phyloP scores from a whole-genome alignment of 2,797 vertebrate genomes.

The Chelidonichthys spinosus region DNA sequence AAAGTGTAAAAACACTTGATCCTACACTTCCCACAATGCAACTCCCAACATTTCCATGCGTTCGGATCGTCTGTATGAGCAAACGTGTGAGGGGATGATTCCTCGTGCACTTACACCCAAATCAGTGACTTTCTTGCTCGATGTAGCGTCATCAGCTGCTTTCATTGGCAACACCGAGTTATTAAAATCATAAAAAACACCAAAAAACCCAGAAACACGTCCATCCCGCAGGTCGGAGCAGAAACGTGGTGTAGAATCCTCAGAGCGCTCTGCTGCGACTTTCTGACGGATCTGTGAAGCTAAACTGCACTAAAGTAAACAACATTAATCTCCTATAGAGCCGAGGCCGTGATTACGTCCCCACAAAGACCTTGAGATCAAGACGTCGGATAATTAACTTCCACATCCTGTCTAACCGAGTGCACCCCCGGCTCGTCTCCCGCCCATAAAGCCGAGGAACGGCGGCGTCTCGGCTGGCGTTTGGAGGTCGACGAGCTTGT shows the following conservation, averaged over 20 bases:
- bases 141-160: too few species aligned
- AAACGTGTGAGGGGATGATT: too few species aligned
- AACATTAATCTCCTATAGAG: background rate
- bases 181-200: too few species aligned
- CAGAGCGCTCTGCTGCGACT: background rate
- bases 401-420: background rate
- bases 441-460: background rate
- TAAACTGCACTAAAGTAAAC: background rate
- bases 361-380: constrained; percentile 13
- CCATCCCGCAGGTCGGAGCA: too few species aligned
- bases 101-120: too few species aligned
- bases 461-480: background rate
- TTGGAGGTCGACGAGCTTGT: constrained; percentile 3
- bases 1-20: background rate
- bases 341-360: background rate
- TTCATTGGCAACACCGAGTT: too few species aligned
- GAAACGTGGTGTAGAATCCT: background rate
- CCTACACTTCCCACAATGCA: background rate
- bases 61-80: too few species aligned
- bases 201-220: too few species aligned
- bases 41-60: background rate
- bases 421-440: background rate
- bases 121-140: too few species aligned
- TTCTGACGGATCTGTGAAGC: background rate
- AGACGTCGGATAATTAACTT: constrained; percentile 14